These are phyloP conservation scores for Tetranychus truncatus DNA, from an alignment of 2,888 invertebrate genomes.

Conservation along the genomic window DNA sequence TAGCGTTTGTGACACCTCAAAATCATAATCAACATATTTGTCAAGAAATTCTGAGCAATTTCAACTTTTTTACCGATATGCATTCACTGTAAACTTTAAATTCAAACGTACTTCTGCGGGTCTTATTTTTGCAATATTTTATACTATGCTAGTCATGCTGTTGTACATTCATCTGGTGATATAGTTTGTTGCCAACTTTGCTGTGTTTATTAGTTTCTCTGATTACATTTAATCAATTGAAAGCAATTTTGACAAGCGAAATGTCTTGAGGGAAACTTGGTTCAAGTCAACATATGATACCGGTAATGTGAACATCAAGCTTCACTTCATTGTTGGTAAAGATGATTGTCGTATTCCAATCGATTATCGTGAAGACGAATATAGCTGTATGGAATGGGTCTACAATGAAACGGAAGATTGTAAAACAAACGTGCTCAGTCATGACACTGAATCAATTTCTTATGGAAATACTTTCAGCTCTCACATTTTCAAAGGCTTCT, in stretches of 20 bases:
- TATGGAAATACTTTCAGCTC: neutral
- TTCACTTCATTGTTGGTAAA: slow-evolving; percentile 17
- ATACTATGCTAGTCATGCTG: too few relatives aligned
- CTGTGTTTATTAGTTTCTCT: neutral
- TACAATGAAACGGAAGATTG: neutral
- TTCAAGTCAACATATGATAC: slow-evolving; percentile 13
- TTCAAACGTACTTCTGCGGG: too few relatives aligned
- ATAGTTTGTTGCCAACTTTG: neutral
- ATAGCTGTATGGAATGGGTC: neutral
- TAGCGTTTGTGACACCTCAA: too few relatives aligned
- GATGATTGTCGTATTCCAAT: slow-evolving; percentile 15
- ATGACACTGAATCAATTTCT: neutral
- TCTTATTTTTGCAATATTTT: too few relatives aligned
- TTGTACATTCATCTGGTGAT: too few relatives aligned
- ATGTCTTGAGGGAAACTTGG: slow-evolving; percentile 28
- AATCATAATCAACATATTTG: too few relatives aligned
- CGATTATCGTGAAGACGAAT: slow-evolving; percentile 9
- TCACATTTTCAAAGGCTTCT: slow-evolving; percentile 8
- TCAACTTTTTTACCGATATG: too few relatives aligned
- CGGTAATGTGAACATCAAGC: slow-evolving; percentile 2
- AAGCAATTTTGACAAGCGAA: slow-evolving; percentile 26
- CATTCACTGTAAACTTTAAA: too few relatives aligned
- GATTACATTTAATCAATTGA: neutral
- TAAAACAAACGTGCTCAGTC: neutral
- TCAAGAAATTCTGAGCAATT: too few relatives aligned